Base-by-base conservation (phyloP, 2,797 vertebrate genomes). In the Sus cebifrons region DNA sequence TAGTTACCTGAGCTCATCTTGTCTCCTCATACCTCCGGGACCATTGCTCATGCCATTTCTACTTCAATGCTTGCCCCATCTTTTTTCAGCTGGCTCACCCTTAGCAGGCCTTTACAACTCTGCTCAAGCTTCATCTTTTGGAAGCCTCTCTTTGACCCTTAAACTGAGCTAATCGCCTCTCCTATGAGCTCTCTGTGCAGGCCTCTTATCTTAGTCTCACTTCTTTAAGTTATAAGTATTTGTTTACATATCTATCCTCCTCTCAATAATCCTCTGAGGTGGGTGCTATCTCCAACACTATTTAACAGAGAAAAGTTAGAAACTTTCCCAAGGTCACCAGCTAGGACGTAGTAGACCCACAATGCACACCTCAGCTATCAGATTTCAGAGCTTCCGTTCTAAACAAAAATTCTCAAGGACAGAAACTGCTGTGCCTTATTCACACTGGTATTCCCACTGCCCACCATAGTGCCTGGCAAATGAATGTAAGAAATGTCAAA, bases 401-500 rank as follows among this genome's bases (percentile, higher is more conserved):
- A 67, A 81, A 62, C 49, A 29, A 29, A 52, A 49, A 70, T 70
- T 84, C 71, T 68, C 74, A 91, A 86, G 36, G 60, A 21, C 54
- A 71, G 71, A 29, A 49, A 27, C 12, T n/a, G 0, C 12, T n/a
- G 0, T 54, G 32, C 29, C 16, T 88, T 84, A 52, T 62, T 77
- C 16, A 7, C 3, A 1, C 49, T 78, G 84, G 32, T 54, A n/a
- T 56, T 32, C n/a, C 27, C 27, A 44, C 10, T 54, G 60, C 83
- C 70, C 20, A 13, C 32, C 70, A 86, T 2, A 17, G 17, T 82
- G n/a, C 23, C 71, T 27, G 62, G 20, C 44, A 91, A 25, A 27
- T 44, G 56, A 90, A 91, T 82, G 56, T 27, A 95, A 84, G 87
- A 58, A 73, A 75, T 40, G 56, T 89, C 79, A 86, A 84, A 85